Conservation (phyloP, 1,140 invertebrate species). For the Diachasmimorpha longicaudata region DNA sequence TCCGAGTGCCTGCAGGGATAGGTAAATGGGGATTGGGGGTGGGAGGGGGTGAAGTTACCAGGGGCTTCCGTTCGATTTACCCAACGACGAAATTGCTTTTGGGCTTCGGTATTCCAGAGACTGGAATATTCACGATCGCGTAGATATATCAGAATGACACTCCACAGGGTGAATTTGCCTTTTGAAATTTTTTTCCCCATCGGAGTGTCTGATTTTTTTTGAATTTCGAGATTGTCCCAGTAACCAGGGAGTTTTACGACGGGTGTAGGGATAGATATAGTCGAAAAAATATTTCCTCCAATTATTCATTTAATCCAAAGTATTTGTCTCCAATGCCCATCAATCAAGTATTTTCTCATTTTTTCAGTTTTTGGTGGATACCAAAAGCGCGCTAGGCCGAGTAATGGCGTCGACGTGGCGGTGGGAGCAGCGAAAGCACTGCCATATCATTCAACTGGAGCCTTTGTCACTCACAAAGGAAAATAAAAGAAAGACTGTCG, state of each 20-base stretch:
- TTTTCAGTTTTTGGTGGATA: conserved; percentile 42
- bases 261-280: too few species aligned
- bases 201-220: not conserved
- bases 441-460: conserved; percentile 57
- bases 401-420: conserved; percentile 62
- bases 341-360: not conserved
- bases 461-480: conserved; percentile 57
- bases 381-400: conserved; percentile 49
- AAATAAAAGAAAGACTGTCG: conserved; percentile 53
- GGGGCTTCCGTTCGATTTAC: conserved; percentile 11
- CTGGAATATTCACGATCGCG: conserved; percentile 12
- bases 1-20: not conserved
- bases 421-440: conserved; percentile 61
- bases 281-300: too few species aligned
- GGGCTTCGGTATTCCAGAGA: not conserved
- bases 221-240: not conserved
- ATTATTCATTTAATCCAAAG: too few species aligned
- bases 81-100: conserved; percentile 5
- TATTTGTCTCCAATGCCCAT: too few species aligned
- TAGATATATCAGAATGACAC: not conserved
- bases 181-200: not conserved
- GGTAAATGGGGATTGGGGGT: not conserved
- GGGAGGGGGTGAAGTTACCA: not conserved
- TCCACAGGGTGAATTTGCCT: not conserved
- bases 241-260: too few species aligned